A percentile compares a stretch with the other conserved stretches of the same genome.
These are phyloP conservation scores for Sebastes matsubarae DNA, from an alignment of 2,797 vertebrate genomes.

Conservation along the genomic window DNA sequence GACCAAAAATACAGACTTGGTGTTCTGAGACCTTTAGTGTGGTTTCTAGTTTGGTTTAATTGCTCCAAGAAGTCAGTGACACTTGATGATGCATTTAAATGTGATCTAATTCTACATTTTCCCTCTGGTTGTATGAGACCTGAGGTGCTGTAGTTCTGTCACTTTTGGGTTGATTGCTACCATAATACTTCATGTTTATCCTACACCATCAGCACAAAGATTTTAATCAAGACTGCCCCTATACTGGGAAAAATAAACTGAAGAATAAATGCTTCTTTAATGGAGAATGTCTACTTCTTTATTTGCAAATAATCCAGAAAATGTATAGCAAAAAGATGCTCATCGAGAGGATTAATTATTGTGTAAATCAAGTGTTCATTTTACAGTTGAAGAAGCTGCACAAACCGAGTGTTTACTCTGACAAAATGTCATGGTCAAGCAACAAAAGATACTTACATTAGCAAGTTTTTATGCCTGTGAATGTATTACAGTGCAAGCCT, in stretches of 20 bases:
- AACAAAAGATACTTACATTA: not conserved
- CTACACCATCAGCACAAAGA: not conserved
- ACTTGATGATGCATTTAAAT: not conserved
- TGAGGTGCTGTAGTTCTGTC: not conserved
- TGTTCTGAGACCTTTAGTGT: rapidly evolving
- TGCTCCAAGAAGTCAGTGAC: not conserved
- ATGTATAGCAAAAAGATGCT: not conserved
- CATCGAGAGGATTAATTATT: not conserved
- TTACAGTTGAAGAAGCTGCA: not conserved
- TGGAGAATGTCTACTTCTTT: not conserved
- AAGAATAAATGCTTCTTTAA: not conserved
- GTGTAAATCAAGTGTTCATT: not conserved
- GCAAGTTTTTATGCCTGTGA: not conserved
- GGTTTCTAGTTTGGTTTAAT: not conserved
- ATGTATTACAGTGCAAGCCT: not conserved
- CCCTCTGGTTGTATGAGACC: not conserved
- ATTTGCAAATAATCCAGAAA: not conserved
- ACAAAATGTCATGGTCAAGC: not conserved
- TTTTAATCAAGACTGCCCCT: not conserved
- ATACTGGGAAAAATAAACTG: not conserved
- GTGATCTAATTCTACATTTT: conserved; percentile 2
- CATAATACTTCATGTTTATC: not conserved
- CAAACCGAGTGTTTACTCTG: not conserved
- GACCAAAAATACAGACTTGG: too few species aligned
- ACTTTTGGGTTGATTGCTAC: not conserved